These are phyloP conservation scores for Chrysodeixis includens DNA, from an alignment of 2,888 invertebrate genomes.

Conservation along the genomic window DNA sequence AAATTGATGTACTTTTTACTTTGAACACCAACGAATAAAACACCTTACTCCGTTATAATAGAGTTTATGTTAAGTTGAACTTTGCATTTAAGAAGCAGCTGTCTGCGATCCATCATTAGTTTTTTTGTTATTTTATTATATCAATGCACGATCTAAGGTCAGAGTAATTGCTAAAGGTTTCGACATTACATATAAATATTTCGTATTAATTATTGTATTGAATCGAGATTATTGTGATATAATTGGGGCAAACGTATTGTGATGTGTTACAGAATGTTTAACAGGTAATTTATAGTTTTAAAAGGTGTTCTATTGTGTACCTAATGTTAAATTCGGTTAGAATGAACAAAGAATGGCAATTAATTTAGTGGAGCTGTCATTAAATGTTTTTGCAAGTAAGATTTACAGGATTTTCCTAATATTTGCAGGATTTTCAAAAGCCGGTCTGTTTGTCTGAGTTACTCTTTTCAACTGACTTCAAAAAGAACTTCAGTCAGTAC, in stretches of 20 bases:
- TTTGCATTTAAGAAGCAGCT: neutral
- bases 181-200: slow-evolving; percentile 31
- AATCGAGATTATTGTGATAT: slow-evolving; percentile 38
- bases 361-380: neutral
- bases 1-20: slow-evolving; percentile 6
- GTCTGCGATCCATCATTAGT: slow-evolving; percentile 23
- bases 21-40: neutral
- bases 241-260: slow-evolving; percentile 36
- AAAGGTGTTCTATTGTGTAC: slow-evolving; percentile 14
- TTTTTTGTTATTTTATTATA: slow-evolving; percentile 40
- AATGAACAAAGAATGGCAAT: neutral
- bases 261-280: slow-evolving; percentile 7
- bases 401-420: too few species aligned
- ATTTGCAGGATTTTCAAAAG: too few species aligned
- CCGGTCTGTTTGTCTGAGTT: too few species aligned
- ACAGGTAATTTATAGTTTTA: slow-evolving; percentile 27
- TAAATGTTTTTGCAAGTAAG: neutral
- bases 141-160: slow-evolving; percentile 38
- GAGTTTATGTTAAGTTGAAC: slow-evolving; percentile 6
- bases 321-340: neutral
- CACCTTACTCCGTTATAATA: neutral
- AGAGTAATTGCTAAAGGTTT: slow-evolving; percentile 40
- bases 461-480: too few species aligned
- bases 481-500: too few species aligned
- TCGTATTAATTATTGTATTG: slow-evolving; percentile 34